Evolutionary conservation across 2,113 vertebrate genomes (phyloP), one percentile per base, ranked within the genome.

Genomic region (Terrapene triunguis): DNA sequence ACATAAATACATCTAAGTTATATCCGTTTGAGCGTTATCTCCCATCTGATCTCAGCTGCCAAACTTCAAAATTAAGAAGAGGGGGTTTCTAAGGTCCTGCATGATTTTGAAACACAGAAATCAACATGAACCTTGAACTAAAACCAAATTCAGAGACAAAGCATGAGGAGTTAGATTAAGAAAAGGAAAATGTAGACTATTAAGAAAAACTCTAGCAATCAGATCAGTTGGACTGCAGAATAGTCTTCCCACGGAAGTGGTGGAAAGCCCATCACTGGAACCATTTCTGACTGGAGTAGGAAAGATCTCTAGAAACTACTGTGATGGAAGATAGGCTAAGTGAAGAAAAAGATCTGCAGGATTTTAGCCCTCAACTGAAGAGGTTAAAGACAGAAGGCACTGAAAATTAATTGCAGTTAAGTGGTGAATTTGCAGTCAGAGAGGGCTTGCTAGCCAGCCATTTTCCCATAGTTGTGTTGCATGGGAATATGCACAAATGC

Each of bases 51-150:
- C 90, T 92, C 85, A 88, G 93, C 38, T 1, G 0, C 83, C 16
- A 89, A 87, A 93, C 89, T 90, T 74, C 80, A 95, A 90, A 83
- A 95, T 85, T 83, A 94, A 90, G 80, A 95, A 95, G 92, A 95
- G 24, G 3, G 5, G 17, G 35, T 22, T 17, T 72, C n/a, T 72
- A 38, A 38, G n/a, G 65, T n/a, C 79, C 85, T 84, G 62, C 21
- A 2, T 90, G 16, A 32, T 86, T 94, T 92, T 94, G 51, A 96
- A 94, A 90, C 72, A 82, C 87, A 86, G 80, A 55, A 80, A 87
- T 89, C 85, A 89, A 8, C 53, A 27, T 91, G 86, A 95, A 90
- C 47, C 85, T 62, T 62, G 72, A 96, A 53, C 53, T 42, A 35
- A 80, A 95, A 53, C 54, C 24, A 25, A 91, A 92, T 48, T 78